These are phyloP conservation scores for Neogobius melanostomus DNA, from an alignment of 2,113 vertebrate genomes.

Conservation along the genomic window DNA sequence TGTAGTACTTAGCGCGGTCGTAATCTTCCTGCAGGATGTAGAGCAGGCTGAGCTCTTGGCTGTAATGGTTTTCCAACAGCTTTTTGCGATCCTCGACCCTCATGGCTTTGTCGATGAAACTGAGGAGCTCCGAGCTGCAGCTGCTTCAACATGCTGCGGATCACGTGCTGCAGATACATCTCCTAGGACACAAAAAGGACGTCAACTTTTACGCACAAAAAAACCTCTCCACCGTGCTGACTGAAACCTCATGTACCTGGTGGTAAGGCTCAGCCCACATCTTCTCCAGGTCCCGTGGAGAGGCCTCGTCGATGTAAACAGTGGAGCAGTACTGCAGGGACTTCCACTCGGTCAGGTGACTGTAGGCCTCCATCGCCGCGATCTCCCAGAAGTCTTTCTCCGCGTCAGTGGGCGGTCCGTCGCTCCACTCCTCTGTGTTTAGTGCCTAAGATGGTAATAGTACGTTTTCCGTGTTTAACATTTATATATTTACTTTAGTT, in stretches of 20 bases:
- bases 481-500: no score
- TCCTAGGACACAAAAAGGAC: constrained; percentile 73
- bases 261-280: constrained; percentile 88
- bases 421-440: constrained; percentile 83
- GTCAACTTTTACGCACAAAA: neutral
- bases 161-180: constrained; percentile 86
- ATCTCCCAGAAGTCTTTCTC: constrained; percentile 97
- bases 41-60: constrained; percentile 92
- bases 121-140: constrained; percentile 88
- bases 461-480: no score
- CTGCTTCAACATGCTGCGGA: constrained; percentile 94
- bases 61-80: constrained; percentile 87
- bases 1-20: constrained; percentile 90
- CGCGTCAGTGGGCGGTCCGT: constrained; percentile 83
- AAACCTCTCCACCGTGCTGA: neutral
- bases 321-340: constrained; percentile 89
- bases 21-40: constrained; percentile 95
- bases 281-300: constrained; percentile 82
- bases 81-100: constrained; percentile 83
- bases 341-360: constrained; percentile 90
- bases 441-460: constrained; percentile 79
- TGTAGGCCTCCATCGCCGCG: constrained; percentile 91
- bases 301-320: constrained; percentile 76
- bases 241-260: constrained; percentile 76
- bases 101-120: constrained; percentile 92